phyloP scores from a whole-genome alignment of 1,140 invertebrate genomes.

The Diachasmimorpha longicaudata region DNA sequence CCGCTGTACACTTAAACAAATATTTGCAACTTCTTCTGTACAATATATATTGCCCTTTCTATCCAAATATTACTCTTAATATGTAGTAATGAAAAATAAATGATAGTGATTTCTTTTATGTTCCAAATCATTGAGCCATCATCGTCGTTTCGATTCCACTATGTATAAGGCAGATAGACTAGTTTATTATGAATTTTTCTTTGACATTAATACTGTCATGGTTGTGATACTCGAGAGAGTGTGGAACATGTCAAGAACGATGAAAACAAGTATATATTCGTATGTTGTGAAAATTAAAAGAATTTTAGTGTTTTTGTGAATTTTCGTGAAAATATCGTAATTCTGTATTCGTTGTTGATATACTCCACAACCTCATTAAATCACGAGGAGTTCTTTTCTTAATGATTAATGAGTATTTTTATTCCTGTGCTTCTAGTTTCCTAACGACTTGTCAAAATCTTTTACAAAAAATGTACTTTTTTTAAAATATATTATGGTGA shows the following conservation, averaged over 20 bases:
- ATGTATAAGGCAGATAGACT: constrained; percentile 2
- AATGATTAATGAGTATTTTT: no score
- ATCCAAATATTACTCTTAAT: neutral
- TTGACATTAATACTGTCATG: constrained; percentile 3
- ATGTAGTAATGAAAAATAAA: neutral
- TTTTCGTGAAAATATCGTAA: neutral
- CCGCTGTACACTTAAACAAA: no score
- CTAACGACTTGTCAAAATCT: neutral
- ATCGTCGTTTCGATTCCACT: neutral
- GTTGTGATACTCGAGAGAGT: neutral
- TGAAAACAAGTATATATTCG: neutral
- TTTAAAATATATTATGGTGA: neutral
- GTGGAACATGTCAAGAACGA: neutral
- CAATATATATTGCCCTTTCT: neutral
- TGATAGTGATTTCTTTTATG: neutral
- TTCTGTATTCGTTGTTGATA: no score
- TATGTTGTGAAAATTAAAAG: no score
- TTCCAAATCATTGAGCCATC: neutral
- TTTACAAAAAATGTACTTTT: neutral
- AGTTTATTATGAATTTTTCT: neutral
- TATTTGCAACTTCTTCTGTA: no score
- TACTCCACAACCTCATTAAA: no score
- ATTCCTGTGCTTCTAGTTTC: no score
- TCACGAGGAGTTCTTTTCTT: no score
- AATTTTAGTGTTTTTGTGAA: no score